Base-by-base conservation (phyloP, 2,888 invertebrate genomes). In the Apoda limacodes region DNA sequence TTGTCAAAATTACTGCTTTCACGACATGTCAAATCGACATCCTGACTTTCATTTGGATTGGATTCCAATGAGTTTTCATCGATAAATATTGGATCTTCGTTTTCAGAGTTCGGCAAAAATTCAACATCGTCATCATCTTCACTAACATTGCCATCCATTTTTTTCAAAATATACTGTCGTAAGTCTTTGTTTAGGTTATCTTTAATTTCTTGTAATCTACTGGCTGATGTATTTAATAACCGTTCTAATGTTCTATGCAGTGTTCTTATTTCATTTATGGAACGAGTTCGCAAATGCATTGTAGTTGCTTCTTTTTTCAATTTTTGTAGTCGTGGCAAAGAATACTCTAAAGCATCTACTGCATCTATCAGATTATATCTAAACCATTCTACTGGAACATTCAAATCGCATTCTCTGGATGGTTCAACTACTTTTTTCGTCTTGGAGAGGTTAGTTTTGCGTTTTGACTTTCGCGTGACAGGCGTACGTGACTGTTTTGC, bases 351-450 rank as follows among this genome's bases (percentile, higher is more conserved):
- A 14, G 85, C 76, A 38, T 84, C 82, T 14, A 82, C 72, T 1
- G 85, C 82, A 43, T 84, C 82, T 27, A 83, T 55, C 15, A 84
- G 64, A 39, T 85, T 85, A 43, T 82, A 84, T 35, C 84, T 72
- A 46, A 78, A 85, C 85, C 85, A 85, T 50, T 85, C 84, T 26
- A 81, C 62, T 9, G 81, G 75, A 5, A 72, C 69, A 37, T 62
- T 56, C 21, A 74, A 42, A 47, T 78, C 72, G 36, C 59, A 59
- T 24, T 62, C 51, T 36, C 68, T 55, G 10, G 25, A 9, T 28
- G 31, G 39, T 27, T 41, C 37, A 3, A 25, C 34, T 9, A 25
- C 14, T 22, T 40, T 37, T 6, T 22, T 36, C 3, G 32, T 26
- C 30, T 40, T 45, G 5, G 26, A 12, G 23, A 44, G 42, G 4